Evolutionary conservation across 2,113 vertebrate genomes (phyloP).

Genomic region (Ariopsis seemanni): DNA sequence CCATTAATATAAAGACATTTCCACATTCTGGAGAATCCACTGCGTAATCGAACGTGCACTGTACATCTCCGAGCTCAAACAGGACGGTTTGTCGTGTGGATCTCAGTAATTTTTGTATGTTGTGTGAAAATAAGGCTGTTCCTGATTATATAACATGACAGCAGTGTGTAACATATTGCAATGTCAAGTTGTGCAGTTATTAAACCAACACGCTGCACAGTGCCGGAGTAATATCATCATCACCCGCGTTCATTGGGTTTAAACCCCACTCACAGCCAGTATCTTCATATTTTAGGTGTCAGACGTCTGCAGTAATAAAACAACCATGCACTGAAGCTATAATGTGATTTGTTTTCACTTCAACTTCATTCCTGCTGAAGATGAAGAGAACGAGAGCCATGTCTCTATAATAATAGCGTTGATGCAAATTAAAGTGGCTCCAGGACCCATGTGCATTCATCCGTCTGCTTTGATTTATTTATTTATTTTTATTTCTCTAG

Average conservation of each 20-base stretch:
- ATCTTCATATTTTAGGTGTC: conserved; percentile 9
- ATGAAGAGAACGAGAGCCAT: conserved; percentile 9
- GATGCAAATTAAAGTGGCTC: conserved; percentile 33
- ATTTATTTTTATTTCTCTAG: not conserved
- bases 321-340: conserved; percentile 8
- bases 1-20: not conserved
- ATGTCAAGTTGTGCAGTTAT: not conserved
- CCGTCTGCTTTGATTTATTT: not conserved
- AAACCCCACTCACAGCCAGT: conserved; percentile 16
- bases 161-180: not conserved
- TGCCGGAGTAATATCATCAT: not conserved
- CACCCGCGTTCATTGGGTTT: conserved; percentile 34
- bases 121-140: not conserved
- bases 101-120: not conserved
- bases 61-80: not conserved
- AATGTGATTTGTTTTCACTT: conserved; percentile 25
- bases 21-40: not conserved
- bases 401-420: conserved; percentile 30
- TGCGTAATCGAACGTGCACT: not conserved
- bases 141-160: conserved; percentile 6
- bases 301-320: conserved; percentile 29
- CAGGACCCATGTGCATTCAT: not conserved
- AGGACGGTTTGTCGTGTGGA: not conserved
- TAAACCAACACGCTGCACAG: not conserved
- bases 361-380: conserved; percentile 13